Percentiles rank a stretch among this genome's conserved stretches.
These are phyloP conservation scores for Oscheius onirici DNA, from an alignment of 2,888 invertebrate species.

Conservation along the genomic window DNA sequence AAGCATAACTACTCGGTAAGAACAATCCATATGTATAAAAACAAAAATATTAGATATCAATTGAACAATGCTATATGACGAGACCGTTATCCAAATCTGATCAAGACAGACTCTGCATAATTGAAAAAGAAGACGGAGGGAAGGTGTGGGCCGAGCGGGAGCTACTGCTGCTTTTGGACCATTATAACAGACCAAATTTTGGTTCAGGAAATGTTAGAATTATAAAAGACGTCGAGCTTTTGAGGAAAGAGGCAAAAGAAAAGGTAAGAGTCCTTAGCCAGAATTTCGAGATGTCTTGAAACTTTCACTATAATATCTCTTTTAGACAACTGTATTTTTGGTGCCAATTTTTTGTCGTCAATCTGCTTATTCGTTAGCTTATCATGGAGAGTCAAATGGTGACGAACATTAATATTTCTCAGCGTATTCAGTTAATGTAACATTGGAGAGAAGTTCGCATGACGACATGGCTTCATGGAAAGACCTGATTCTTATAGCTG, in stretches of 20 bases:
- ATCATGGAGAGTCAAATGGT: no score
- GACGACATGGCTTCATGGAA: constrained; percentile 42
- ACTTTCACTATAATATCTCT: no score
- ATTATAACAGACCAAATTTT: constrained; percentile 22
- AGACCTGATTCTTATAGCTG: constrained; percentile 48
- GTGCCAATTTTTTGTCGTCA: constrained; percentile 33
- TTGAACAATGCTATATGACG: constrained; percentile 10
- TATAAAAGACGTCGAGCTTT: constrained; percentile 52
- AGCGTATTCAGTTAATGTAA: not conserved
- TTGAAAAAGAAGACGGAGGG: constrained; percentile 8
- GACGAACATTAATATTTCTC: not conserved
- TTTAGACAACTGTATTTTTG: constrained; percentile 39
- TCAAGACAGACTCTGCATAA: constrained; percentile 7
- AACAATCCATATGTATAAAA: no score
- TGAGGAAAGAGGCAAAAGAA: constrained; percentile 54
- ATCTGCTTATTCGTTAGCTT: no score
- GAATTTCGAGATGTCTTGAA: no score
- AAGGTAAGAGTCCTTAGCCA: constrained; percentile 34
- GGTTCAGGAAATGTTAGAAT: constrained; percentile 35
- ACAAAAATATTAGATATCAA: not conserved
- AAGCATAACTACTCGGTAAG: constrained; percentile 50
- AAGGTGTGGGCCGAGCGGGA: constrained; percentile 21
- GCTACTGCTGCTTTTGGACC: constrained; percentile 14
- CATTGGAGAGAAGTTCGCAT: not conserved
- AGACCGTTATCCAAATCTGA: not conserved